Evolutionary conservation across 2,888 invertebrate genomes (phyloP), one percentile per base, ranked within the genome.

Genomic region (Ephialtes manifestator): DNA sequence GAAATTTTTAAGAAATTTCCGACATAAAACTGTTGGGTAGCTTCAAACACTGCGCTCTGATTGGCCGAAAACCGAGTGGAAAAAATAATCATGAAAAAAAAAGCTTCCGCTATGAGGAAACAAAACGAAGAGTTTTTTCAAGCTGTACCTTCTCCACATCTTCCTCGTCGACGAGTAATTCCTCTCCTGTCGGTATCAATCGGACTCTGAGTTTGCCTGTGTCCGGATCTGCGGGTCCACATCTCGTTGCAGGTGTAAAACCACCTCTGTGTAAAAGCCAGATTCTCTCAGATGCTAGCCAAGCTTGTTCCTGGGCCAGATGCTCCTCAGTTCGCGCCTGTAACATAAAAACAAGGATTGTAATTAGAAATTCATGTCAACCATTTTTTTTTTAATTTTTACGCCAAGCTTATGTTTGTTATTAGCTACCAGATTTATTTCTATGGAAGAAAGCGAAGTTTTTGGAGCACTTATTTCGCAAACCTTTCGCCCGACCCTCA

Each of bases 191-290:
- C 90, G 97, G 96, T 90, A 98, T 96, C 82, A 99, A 95, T 75
- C 97, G 95, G 75, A 99, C 97, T 85, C 95, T 96, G 72, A 97
- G 95, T 90, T 97, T 96, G 72, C 96, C 96, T 0, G 95, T 94
- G 87, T 96, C 95, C 46, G 93, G 93, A 90, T 94, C 95, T 15
- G 93, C 91, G 15, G 89, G 86, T 2, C 92, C 93, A 79, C 93
- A 94, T 89, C 95, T 95, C 58, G 95, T 94, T 20, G 97, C 98
- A 0, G 97, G 96, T 1, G 99, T 97, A 94, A 99, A 99, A 13
- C 99, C 99, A 15, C 97, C 97, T 79, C 98, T 96, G 94, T 99
- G 99, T 77, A 99, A 97, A 90, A 99, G 95, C 99, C 99, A 99
- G 92, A 98, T 96, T 90, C 96, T 96, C 86, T 97, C 97, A 24